Base-by-base conservation (phyloP, 2,888 invertebrate genomes). In the Conops quadrifasciatus region DNA sequence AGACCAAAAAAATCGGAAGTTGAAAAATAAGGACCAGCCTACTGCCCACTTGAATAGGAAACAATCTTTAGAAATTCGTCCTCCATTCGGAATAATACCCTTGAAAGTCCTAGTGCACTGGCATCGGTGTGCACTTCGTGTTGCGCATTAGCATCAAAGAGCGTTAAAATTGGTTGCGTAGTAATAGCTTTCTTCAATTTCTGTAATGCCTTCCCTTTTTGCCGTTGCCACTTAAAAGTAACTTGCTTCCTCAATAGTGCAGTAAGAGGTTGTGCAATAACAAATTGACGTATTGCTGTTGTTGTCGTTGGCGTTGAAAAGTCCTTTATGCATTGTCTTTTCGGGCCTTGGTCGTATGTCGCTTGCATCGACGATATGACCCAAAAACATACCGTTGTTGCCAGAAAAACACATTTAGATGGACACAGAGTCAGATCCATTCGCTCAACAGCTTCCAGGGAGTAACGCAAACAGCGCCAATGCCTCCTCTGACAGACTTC, bases 341-440 rank as follows among this genome's bases (percentile, higher is more conserved):
- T n/a, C n/a, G 1, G 49, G 49, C 49, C 74, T 71, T 24, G 72
- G 72, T 62, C 24, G 56, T 28, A 74, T 63, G 11, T 71, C 72
- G n/a, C 67, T 26, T 7, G n/a, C 16, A 43, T 60, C 60, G 9
- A 75, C 65, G 9, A 71, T 19, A 15, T 74, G 71, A 7, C 72
- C 75, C 15, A 73, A 49, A 30, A 75, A n/a, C 51, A 64, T 4
- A 74, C 73, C 1, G 1, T 72, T 66, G 53, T 66, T 51, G 2
- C 66, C 45, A 30, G 43, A 26, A 56, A 56, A 66, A 1, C 28
- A 11, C 9, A 65, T 65, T 36, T 65, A 3, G 21, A 7, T n/a
- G 4, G 53, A 21, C 66, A 36, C 19, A 66, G 24, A 3, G 66
- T 56, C 15, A 75, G 7, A 2, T 67, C 72, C 16, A 21, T 30